These are phyloP conservation scores for Metaphire vulgaris DNA, from an alignment of 1,140 invertebrate genomes.

Conservation along the genomic window DNA sequence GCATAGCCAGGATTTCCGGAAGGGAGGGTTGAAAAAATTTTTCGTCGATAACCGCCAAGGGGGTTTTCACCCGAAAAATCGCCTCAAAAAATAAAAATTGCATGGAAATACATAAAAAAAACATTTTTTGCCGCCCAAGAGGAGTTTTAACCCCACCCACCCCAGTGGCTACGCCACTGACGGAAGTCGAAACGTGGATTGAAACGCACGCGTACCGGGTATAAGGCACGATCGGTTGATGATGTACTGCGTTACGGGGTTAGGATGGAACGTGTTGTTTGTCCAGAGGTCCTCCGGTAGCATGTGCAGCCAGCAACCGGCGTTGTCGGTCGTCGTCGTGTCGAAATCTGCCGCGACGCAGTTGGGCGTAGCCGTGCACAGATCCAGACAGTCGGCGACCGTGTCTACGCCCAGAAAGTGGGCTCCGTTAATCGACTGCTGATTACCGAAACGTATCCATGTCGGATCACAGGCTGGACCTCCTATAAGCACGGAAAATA, in stretches of 20 bases:
- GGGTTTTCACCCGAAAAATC: too few species aligned
- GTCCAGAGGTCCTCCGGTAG: background rate
- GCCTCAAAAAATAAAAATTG: too few species aligned
- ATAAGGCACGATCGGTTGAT: background rate
- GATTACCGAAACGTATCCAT: background rate
- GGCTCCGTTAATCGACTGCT: background rate
- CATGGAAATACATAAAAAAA: too few species aligned
- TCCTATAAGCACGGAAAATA: too few species aligned
- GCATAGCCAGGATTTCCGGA: too few species aligned
- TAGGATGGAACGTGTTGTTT: background rate
- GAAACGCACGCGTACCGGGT: too few species aligned
- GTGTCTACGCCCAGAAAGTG: background rate
- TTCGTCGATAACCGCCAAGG: too few species aligned
- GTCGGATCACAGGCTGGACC: background rate
- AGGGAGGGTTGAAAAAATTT: too few species aligned
- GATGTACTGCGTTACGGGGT: background rate
- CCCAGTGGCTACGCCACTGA: too few species aligned
- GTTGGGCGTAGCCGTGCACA: background rate
- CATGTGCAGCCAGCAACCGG: constrained; percentile 20
- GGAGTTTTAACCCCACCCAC: too few species aligned
- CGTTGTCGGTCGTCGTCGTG: background rate
- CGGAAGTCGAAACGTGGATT: too few species aligned
- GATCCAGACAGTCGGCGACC: background rate
- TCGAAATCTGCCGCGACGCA: background rate
- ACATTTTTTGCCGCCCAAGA: too few species aligned